phyloP scores from a whole-genome alignment of 2,113 vertebrate genomes.

The Oenanthe melanoleuca region DNA sequence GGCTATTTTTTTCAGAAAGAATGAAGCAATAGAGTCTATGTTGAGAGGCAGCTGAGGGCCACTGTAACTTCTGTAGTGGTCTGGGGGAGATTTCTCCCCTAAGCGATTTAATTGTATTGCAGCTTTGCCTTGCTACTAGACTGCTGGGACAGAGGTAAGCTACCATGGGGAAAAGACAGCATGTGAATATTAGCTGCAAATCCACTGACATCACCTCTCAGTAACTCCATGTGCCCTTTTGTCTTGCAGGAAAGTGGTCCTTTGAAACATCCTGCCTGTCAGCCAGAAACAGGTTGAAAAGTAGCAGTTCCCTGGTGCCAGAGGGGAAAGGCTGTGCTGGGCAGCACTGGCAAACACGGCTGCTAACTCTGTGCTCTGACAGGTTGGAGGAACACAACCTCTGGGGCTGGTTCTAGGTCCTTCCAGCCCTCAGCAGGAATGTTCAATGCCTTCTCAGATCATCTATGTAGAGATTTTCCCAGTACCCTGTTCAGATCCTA shows the following conservation, averaged over 20 bases:
- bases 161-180: neutral
- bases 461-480: neutral
- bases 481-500: neutral
- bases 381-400: neutral
- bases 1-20: neutral
- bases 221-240: neutral
- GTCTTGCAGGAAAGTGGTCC: neutral
- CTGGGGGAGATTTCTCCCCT: neutral
- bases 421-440: neutral
- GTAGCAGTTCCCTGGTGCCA: neutral
- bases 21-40: neutral
- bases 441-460: neutral
- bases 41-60: neutral
- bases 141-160: neutral
- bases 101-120: neutral
- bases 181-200: neutral
- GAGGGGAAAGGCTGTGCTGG: neutral
- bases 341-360: neutral
- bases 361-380: neutral
- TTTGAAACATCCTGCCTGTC: neutral
- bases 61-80: neutral
- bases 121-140: neutral
- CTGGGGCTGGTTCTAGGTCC: neutral
- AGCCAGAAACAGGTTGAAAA: neutral
- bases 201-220: neutral